Evolutionary conservation across 2,888 invertebrate species (phyloP).

Genomic region (Noctua comes): DNA sequence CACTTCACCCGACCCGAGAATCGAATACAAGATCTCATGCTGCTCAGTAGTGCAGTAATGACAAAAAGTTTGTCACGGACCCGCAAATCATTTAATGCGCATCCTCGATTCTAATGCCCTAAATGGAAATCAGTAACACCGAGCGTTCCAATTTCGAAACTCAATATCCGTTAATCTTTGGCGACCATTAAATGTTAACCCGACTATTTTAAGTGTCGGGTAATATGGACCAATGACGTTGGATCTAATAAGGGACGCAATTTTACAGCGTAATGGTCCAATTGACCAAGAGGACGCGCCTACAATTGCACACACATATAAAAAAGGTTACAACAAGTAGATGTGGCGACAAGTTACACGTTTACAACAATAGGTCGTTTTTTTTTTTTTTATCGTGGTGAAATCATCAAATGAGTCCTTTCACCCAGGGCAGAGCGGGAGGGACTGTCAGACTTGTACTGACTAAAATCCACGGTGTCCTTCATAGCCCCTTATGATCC

Average conservation of each 20-base stretch:
- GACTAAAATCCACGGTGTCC: no score
- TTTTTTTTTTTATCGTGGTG: no score
- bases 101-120: not conserved
- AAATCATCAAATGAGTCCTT: no score
- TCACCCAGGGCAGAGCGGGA: no score
- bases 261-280: slow-evolving; percentile 68
- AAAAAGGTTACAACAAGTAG: slow-evolving; percentile 6
- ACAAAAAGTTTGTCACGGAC: not conserved
- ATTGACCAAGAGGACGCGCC: slow-evolving; percentile 56
- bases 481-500: no score
- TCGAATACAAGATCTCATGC: no score
- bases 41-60: not conserved
- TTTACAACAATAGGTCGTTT: not conserved
- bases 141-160: slow-evolving; percentile 40
- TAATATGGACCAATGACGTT: slow-evolving; percentile 42
- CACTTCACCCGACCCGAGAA: not conserved
- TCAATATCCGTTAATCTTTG: slow-evolving; percentile 44
- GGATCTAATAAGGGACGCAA: slow-evolving; percentile 60
- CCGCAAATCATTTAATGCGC: not conserved
- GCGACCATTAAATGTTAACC: slow-evolving; percentile 47
- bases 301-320: slow-evolving; percentile 31
- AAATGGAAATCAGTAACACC: slow-evolving; percentile 28
- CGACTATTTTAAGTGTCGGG: slow-evolving; percentile 49
- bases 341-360: not conserved
- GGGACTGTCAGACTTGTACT: no score